Percentiles rank a stretch among this genome's conserved stretches.
Conservation (phyloP, 2,797 vertebrate genomes). For the Psittacula echo region DNA sequence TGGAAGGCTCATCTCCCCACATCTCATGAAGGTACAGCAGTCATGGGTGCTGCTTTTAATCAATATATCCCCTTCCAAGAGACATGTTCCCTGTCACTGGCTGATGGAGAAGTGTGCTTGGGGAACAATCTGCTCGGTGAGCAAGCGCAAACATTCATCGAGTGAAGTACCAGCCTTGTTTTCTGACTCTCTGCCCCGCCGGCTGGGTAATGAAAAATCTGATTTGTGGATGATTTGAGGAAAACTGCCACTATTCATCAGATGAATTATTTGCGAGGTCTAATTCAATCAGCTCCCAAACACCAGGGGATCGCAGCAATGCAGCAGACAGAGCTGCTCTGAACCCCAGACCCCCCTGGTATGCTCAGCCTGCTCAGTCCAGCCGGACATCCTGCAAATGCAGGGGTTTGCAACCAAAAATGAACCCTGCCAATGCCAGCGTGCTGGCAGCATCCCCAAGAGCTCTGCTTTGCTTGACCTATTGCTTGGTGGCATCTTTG, state of each 20-base stretch:
- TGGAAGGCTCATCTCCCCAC: background rate
- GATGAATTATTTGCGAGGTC: conserved; percentile 20
- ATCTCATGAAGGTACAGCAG: rapidly evolving
- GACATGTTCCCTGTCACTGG: background rate
- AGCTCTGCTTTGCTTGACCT: background rate
- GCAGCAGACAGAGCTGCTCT: background rate
- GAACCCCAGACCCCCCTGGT: background rate
- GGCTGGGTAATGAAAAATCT: conserved; percentile 42
- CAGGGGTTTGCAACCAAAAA: background rate
- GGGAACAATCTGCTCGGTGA: background rate
- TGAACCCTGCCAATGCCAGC: rapidly evolving
- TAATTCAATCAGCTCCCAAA: conserved; percentile 44
- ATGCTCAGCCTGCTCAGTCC: background rate
- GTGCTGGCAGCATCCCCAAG: background rate
- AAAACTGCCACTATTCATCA: conserved; percentile 62
- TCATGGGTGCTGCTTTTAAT: background rate
- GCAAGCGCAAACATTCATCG: background rate
- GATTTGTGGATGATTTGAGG: conserved; percentile 57
- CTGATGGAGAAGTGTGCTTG: background rate
- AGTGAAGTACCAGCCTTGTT: conserved; percentile 10
- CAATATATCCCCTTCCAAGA: background rate
- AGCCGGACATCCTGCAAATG: background rate
- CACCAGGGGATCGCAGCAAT: background rate
- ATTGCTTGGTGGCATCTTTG: background rate
- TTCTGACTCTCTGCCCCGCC: background rate